Conservation (phyloP, 2,888 invertebrate genomes). For the Bombyx huttoni region DNA sequence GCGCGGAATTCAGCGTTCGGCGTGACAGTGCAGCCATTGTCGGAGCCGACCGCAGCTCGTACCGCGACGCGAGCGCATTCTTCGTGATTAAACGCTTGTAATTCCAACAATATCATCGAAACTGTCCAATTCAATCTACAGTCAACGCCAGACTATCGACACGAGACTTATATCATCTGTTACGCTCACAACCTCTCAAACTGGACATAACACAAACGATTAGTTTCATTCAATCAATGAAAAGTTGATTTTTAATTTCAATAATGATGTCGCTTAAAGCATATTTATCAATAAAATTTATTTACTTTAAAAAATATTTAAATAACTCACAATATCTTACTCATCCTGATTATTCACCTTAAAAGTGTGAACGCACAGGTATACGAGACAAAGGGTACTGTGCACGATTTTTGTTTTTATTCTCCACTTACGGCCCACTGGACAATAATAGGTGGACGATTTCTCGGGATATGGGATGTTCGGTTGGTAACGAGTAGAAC, state of each 20-base stretch:
- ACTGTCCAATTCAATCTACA: conserved; percentile 58
- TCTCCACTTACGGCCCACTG: conserved; percentile 33
- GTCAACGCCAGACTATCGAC: conserved; percentile 29
- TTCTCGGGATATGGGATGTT: conserved; percentile 42
- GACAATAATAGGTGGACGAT: conserved; percentile 46
- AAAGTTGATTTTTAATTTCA: background rate
- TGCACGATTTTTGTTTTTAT: conserved; percentile 31
- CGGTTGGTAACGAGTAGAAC: conserved; percentile 45
- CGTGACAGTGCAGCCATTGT: conserved; percentile 65
- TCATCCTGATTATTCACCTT: conserved; percentile 10
- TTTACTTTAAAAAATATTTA: conserved; percentile 1
- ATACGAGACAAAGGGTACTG: background rate
- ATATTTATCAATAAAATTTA: background rate
- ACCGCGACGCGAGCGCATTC: conserved; percentile 45
- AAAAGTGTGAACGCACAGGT: conserved; percentile 5
- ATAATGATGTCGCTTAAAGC: background rate
- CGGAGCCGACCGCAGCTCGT: conserved; percentile 38
- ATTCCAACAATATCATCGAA: conserved; percentile 64
- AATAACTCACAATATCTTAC: conserved; percentile 10
- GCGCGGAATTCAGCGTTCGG: conserved; percentile 52
- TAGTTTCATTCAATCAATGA: background rate
- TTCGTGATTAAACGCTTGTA: conserved; percentile 66
- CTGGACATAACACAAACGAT: background rate
- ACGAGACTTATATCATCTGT: conserved; percentile 41
- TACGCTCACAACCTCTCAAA: conserved; percentile 9